Evolutionary conservation across 1,140 invertebrate species (phyloP).

Genomic region (Neoseiulus cucumeris): DNA sequence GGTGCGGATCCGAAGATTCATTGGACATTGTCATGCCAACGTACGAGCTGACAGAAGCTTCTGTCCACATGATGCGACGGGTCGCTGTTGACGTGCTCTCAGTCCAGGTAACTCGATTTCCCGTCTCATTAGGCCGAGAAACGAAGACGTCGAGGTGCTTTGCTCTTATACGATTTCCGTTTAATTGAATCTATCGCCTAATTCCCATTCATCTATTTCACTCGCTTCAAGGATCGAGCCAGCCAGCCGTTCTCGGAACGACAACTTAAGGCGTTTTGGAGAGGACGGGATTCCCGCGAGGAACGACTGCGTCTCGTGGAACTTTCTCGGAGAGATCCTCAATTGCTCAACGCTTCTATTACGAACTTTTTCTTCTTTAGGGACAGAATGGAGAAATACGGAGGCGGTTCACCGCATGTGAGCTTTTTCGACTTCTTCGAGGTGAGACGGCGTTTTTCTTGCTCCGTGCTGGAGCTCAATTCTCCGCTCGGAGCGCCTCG

Average conservation of each 20-base stretch:
- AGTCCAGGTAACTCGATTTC: neutral
- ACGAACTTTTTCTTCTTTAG: constrained; percentile 93
- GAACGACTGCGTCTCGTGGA: constrained; percentile 63
- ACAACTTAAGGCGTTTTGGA: constrained; percentile 59
- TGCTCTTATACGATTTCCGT: too few relatives aligned
- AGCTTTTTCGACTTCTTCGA: constrained; percentile 90
- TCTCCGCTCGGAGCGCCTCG: neutral
- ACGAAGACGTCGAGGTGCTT: too few relatives aligned
- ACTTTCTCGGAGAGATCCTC: constrained; percentile 49
- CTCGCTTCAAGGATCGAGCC: constrained; percentile 47
- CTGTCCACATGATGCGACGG: constrained; percentile 69
- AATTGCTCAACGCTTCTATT: constrained; percentile 69
- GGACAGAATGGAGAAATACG: constrained; percentile 61
- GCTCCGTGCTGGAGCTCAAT: too few relatives aligned
- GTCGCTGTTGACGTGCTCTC: constrained; percentile 30
- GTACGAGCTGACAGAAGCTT: constrained; percentile 79
- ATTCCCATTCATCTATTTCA: neutral
- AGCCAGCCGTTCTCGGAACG: constrained; percentile 59
- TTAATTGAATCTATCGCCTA: neutral
- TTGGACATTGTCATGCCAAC: constrained; percentile 82
- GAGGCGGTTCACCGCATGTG: constrained; percentile 55
- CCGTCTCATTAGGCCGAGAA: too few relatives aligned
- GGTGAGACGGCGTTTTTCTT: constrained; percentile 40
- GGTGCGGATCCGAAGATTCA: constrained; percentile 70
- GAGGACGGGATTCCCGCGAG: constrained; percentile 66